These are phyloP conservation scores for Druon quercuslanigerum DNA, from an alignment of 1,140 invertebrate species.

Conservation along the genomic window DNA sequence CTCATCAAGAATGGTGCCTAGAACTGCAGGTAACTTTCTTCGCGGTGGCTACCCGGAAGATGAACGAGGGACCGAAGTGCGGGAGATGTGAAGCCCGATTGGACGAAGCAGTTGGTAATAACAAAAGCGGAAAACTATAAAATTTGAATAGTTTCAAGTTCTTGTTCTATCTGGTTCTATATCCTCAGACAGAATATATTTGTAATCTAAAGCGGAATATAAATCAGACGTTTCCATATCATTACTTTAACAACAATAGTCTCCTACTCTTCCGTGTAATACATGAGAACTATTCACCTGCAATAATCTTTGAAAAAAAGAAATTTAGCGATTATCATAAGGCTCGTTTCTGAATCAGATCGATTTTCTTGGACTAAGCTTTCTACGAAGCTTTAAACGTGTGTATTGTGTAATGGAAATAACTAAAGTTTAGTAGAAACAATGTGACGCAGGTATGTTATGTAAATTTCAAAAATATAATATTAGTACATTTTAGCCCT, in stretches of 20 bases:
- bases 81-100: constrained; percentile 4
- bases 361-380: no score
- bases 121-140: constrained; percentile 41
- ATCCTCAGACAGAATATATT: not conserved
- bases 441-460: no score
- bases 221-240: not conserved
- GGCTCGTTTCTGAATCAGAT: no score
- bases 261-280: not conserved
- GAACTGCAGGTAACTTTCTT: constrained; percentile 44
- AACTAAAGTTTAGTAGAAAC: no score
- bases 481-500: no score
- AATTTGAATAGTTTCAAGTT: constrained; percentile 43
- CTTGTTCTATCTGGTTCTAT: not conserved
- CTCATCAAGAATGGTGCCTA: constrained; percentile 39
- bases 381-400: no score
- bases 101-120: not conserved
- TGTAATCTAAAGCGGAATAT: not conserved
- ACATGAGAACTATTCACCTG: not conserved
- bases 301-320: not conserved
- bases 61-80: constrained; percentile 33
- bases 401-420: no score
- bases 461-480: no score
- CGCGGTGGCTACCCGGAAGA: constrained; percentile 37
- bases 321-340: no score
- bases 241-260: constrained; percentile 3